These are phyloP conservation scores for Mustela lutreola DNA, from an alignment of 2,113 vertebrate genomes.

Conservation along the genomic window DNA sequence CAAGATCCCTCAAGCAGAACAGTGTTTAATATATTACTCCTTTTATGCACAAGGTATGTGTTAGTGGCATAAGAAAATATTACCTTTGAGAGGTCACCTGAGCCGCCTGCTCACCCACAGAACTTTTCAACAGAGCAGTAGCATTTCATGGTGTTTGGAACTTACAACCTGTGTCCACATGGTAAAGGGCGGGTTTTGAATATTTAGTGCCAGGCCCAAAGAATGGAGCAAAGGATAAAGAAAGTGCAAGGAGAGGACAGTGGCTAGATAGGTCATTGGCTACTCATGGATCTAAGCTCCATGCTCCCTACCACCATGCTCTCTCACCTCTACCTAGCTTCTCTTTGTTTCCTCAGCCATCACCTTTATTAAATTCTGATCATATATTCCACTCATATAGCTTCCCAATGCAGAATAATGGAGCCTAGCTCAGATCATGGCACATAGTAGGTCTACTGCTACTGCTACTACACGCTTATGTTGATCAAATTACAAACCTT, in stretches of 20 bases:
- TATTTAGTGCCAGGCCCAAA: background rate
- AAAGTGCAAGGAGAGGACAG: background rate
- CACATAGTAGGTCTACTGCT: too few species aligned
- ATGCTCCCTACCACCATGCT: rapidly evolving
- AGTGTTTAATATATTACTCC: conserved; percentile 49
- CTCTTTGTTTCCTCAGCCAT: background rate
- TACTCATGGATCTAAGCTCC: rapidly evolving
- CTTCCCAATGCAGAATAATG: background rate
- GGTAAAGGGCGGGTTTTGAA: background rate
- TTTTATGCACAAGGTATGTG: background rate
- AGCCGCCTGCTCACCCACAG: background rate
- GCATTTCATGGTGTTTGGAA: conserved; percentile 25
- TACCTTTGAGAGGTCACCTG: conserved; percentile 65
- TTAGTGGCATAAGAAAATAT: conserved; percentile 65
- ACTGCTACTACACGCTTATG: background rate
- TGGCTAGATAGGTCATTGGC: rapidly evolving
- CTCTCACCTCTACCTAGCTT: rapidly evolving
- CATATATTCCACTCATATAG: rapidly evolving
- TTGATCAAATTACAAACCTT: background rate
- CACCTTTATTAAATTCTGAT: background rate
- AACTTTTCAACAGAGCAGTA: background rate
- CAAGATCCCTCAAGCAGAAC: conserved; percentile 71
- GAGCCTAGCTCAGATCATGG: background rate
- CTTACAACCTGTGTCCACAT: background rate
- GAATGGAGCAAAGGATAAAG: background rate